A percentile compares a stretch with the other conserved stretches of the same genome.
Conservation (phyloP, 1,140 invertebrate genomes). For the Druon quercuslanigerum region DNA sequence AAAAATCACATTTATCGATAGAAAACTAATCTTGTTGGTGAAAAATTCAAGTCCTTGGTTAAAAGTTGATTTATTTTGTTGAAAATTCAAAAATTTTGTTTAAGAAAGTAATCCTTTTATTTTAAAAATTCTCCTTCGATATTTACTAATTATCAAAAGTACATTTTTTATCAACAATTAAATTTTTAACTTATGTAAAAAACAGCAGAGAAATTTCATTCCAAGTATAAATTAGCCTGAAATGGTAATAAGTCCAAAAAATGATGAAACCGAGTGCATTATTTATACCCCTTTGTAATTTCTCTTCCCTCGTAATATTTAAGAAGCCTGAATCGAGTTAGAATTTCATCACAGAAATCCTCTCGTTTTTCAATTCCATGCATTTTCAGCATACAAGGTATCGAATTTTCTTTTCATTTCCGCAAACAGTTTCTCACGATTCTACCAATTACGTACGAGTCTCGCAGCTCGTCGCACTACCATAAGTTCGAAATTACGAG, state of each 20-base stretch:
- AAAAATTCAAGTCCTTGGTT: too few species aligned
- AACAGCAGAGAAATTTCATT: too few species aligned
- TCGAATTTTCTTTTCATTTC: constrained; percentile 29
- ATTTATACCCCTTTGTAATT: neutral
- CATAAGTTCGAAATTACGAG: constrained; percentile 29
- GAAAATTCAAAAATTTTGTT: too few species aligned
- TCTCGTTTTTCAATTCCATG: constrained; percentile 15
- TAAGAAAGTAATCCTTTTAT: too few species aligned
- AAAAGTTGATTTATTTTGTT: too few species aligned
- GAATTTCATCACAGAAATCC: constrained; percentile 10
- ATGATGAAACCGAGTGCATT: neutral
- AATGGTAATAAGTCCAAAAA: neutral
- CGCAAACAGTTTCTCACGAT: constrained; percentile 24
- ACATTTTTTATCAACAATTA: too few species aligned
- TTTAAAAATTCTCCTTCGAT: too few species aligned
- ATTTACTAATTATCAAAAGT: too few species aligned
- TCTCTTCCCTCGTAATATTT: neutral
- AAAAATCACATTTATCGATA: too few species aligned
- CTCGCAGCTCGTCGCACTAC: constrained; percentile 12
- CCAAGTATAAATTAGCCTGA: neutral
- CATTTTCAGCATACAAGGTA: constrained; percentile 22
- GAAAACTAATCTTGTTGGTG: too few species aligned
- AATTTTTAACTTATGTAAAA: too few species aligned
- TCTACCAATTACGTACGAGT: constrained; percentile 11
- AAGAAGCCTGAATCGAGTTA: neutral